Evolutionary conservation across 2,113 vertebrate genomes (phyloP).

Genomic region (Neogale vison): DNA sequence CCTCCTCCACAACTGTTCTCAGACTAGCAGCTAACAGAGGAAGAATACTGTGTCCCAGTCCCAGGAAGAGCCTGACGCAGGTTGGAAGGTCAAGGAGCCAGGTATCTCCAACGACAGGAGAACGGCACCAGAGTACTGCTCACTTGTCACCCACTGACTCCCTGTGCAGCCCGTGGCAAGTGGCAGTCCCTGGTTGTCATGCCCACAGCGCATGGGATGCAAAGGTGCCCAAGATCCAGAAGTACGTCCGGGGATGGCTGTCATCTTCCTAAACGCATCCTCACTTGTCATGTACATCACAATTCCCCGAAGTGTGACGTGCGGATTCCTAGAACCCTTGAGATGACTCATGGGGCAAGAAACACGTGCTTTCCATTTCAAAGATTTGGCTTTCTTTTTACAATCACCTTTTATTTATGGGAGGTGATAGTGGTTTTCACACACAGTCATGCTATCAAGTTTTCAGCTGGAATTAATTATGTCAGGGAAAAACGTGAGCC

Average conservation of each 20-base stretch:
- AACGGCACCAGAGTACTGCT: background rate
- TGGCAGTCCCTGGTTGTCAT: background rate
- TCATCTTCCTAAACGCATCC: background rate
- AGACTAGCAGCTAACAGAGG: background rate
- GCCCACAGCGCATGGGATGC: background rate
- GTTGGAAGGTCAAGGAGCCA: background rate
- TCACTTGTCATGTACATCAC: background rate
- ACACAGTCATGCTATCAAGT: background rate
- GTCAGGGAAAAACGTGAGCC: background rate
- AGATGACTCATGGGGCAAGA: background rate
- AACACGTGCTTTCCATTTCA: conserved; percentile 7
- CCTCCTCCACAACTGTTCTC: background rate
- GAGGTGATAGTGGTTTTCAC: background rate
- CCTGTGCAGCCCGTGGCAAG: background rate
- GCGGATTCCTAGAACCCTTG: background rate
- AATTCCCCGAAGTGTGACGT: background rate
- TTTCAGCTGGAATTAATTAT: conserved; percentile 46
- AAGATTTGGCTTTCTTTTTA: conserved; percentile 27
- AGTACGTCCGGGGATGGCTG: background rate
- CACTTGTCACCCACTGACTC: background rate
- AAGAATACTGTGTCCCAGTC: background rate
- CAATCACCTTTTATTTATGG: conserved; percentile 28
- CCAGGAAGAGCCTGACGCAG: background rate
- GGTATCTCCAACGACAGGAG: background rate
- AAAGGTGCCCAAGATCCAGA: background rate